Evolutionary conservation across 2,113 vertebrate species (phyloP).

Genomic region (Narcine bancroftii): DNA sequence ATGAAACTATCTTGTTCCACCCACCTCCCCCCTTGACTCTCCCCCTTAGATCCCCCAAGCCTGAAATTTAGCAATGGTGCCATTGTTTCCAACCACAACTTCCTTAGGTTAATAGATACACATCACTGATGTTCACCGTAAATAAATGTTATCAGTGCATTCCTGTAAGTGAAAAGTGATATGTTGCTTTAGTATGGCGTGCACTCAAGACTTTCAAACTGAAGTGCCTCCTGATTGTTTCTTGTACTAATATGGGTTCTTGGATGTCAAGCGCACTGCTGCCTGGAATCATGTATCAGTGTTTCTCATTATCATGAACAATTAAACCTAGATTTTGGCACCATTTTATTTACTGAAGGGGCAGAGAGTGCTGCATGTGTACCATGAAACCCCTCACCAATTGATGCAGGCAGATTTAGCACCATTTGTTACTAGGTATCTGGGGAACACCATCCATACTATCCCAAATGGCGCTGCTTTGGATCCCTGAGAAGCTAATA

Average conservation of each 20-base stretch:
- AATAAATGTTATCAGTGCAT: conserved; percentile 19
- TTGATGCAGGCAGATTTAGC: conserved; percentile 62
- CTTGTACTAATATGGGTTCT: background rate
- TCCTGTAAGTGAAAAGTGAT: conserved; percentile 8
- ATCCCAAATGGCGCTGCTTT: conserved; percentile 43
- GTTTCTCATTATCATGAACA: background rate
- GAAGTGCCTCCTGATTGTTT: background rate
- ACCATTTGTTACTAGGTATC: conserved; percentile 60
- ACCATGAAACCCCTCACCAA: conserved; percentile 43
- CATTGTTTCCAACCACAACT: background rate
- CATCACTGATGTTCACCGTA: conserved; percentile 8
- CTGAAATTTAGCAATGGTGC: background rate
- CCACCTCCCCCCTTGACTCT: background rate
- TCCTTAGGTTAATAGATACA: conserved; percentile 15
- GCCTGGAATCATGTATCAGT: background rate
- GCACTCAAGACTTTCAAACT: background rate
- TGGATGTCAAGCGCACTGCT: background rate
- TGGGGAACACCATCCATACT: conserved; percentile 51
- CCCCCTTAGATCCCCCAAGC: background rate
- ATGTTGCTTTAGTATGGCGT: background rate
- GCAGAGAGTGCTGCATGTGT: conserved; percentile 65
- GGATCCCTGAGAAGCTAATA: conserved; percentile 53
- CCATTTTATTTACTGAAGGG: conserved; percentile 50
- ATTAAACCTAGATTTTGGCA: background rate
- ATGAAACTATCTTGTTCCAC: no score